Evolutionary conservation across 2,888 invertebrate genomes (phyloP), one percentile per base, ranked within the genome.

Genomic region (Hydrotaea cyrtoneurina): DNA sequence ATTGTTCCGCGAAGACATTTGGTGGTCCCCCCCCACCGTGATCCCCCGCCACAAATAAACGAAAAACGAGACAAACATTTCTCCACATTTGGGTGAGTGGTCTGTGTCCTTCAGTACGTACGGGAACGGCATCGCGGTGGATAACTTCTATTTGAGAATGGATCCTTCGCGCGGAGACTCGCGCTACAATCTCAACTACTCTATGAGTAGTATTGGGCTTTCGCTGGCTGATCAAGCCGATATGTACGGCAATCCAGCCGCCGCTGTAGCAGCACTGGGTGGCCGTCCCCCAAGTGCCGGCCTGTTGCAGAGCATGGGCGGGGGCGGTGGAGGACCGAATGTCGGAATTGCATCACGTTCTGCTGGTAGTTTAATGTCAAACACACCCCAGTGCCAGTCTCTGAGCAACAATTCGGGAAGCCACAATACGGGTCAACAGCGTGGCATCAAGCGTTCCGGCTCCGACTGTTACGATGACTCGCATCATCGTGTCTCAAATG

Each of bases 91-190:
- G 77, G 31, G 64, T 17, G 36, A 19, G 23, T 36, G 19, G 50
- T 43, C 66, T 46, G 26, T 39, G 55, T 62, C 39, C 21, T 53
- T 66, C 59, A 57, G 23, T 15, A 0, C 15, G 19, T 50, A 31
- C 31, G 31, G 31, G 31, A 82, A 85, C 88, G 87, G 87, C 87
- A 86, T 86, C 91, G 90, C 89, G 88, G 92, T 92, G 92, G 91
- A 92, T 90, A 92, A 92, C 89, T 91, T 91, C 88, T 92, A 92
- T 86, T 88, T 91, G 17, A 92, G 90, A 91, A 97, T 97, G 97
- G 97, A 97, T 95, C 96, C 96, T 93, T 96, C 96, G 95, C 96
- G 96, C 94, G 95, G 96, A 94, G 97, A 96, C 94, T 95, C 96
- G 95, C 96, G 97, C 93, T 97, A 96, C 93, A 96, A 96, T 94